Evolutionary conservation across 2,113 vertebrate genomes (phyloP), one percentile per base, ranked within the genome.

Genomic region (Leptodactylus fuscus): DNA sequence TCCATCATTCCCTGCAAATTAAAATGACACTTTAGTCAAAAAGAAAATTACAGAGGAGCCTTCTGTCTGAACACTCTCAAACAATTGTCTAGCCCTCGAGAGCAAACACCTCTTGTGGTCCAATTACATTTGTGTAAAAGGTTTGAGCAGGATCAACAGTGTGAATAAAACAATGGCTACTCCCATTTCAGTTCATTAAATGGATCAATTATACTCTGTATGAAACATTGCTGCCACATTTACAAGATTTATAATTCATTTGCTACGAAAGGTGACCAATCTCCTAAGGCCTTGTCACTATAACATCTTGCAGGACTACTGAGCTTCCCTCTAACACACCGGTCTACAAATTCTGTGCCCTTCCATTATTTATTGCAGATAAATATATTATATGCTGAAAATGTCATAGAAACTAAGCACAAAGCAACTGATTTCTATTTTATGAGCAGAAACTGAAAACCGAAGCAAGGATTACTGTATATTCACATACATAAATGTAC

Each of bases 311-410:
- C 76, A 38, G 76, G 32, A 16, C 60, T 58, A 6, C 51, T 78
- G 34, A 11, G 27, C 29, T 79, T 53, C 76, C 11, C 1, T 55
- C 75, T 36, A 20, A 78, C 15, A 55, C 8, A 60, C 27, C 53
- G 29, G 73, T 75, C 46, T 75, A 29, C 73, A 75, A 49, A 48
- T 51, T 51, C 76, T 41, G 20, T 24, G 51, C 53, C 24, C 1
- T 60, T 79, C 20, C 9, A 58, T 79, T 58, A 79, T 79, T 79
- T 27, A 79, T 41, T n/a, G 18, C 36, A 6, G 76, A 79, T 60
- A 53, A 79, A 79, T 79, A 79, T 65, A 81, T 65, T 32, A 81
- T 67, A 81, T 24, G 24, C 38, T 65, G 16, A 62, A 65, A 65
- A 27, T 81, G 78, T 32, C 58, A 81, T 27, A 81, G 38, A 81